Evolutionary conservation across 2,113 vertebrate species (phyloP).

Genomic region (Garra rufa): DNA sequence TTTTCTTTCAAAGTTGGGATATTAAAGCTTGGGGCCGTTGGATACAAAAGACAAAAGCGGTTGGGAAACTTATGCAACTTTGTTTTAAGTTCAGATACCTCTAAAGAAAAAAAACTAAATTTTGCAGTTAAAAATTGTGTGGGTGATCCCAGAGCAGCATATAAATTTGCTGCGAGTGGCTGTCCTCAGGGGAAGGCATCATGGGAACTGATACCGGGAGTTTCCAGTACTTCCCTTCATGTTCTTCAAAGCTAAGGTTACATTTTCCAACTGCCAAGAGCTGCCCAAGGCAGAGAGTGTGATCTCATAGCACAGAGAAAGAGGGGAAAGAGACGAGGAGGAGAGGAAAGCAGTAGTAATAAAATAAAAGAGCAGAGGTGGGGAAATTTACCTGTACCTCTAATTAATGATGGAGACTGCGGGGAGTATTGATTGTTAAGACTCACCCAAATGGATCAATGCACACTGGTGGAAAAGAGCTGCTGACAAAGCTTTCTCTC

Average conservation of each 20-base stretch:
- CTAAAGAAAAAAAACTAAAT: not conserved
- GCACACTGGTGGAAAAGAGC: constrained; percentile 28
- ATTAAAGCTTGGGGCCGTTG: not conserved
- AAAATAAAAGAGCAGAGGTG: constrained; percentile 34
- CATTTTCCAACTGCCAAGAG: constrained; percentile 35
- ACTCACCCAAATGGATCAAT: constrained; percentile 49
- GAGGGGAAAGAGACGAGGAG: not conserved
- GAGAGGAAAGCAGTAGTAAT: constrained; percentile 11
- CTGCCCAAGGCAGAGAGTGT: not conserved
- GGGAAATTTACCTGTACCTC: constrained; percentile 24
- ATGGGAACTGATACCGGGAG: constrained; percentile 46
- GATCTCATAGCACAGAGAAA: constrained; percentile 28
- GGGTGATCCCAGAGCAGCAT: not conserved
- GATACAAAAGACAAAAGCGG: not conserved
- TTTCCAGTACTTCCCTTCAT: constrained; percentile 27
- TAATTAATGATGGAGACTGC: constrained; percentile 41
- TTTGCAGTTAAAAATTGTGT: not conserved
- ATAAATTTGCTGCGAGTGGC: not conserved
- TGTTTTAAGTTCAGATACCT: not conserved
- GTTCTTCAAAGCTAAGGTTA: constrained; percentile 39
- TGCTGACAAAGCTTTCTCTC: constrained; percentile 29
- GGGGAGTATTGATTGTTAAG: constrained; percentile 37
- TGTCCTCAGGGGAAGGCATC: constrained; percentile 36
- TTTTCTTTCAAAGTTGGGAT: constrained; percentile 14
- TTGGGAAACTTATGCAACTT: not conserved